Percentiles rank a stretch among this genome's conserved stretches.
phyloP scores from a whole-genome alignment of 2,888 invertebrate species.

The Acanthosepion esculentum region DNA sequence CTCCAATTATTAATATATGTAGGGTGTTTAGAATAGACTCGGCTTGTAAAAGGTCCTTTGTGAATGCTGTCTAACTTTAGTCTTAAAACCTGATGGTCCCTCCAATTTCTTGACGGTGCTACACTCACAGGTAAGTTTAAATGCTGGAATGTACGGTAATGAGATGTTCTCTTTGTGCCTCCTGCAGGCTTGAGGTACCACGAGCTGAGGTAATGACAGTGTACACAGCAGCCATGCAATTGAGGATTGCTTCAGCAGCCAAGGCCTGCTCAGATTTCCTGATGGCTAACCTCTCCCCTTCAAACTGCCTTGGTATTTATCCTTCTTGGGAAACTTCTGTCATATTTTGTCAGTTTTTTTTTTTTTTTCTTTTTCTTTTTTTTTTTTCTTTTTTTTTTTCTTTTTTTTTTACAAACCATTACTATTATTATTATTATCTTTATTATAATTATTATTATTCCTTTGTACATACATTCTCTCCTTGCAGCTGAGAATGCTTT shows the following conservation, averaged over 20 bases:
- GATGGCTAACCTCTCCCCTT: constrained; percentile 80
- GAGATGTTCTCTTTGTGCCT: constrained; percentile 48
- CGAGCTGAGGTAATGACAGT: constrained; percentile 82
- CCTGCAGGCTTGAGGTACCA: constrained; percentile 77
- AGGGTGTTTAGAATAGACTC: no score
- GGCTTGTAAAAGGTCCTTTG: no score
- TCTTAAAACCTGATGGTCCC: background rate
- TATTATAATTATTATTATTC: background rate
- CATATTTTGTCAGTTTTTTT: constrained; percentile 25
- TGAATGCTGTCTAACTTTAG: no score
- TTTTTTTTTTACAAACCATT: background rate
- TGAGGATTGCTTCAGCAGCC: constrained; percentile 85
- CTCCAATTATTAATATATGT: no score
- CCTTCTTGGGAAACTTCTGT: background rate
- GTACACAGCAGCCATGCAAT: constrained; percentile 85
- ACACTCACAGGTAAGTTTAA: constrained; percentile 40
- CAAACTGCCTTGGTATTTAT: constrained; percentile 76
- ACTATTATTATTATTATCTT: background rate
- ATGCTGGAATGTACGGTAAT: constrained; percentile 45
- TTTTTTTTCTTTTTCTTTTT: no score
- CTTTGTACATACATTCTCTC: background rate
- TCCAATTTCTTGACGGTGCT: background rate
- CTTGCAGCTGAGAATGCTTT: background rate
- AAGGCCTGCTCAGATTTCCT: constrained; percentile 83
- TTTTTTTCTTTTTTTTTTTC: no score